Evolutionary conservation across 2,113 vertebrate genomes (phyloP).

Genomic region (Lamprotornis superbus): DNA sequence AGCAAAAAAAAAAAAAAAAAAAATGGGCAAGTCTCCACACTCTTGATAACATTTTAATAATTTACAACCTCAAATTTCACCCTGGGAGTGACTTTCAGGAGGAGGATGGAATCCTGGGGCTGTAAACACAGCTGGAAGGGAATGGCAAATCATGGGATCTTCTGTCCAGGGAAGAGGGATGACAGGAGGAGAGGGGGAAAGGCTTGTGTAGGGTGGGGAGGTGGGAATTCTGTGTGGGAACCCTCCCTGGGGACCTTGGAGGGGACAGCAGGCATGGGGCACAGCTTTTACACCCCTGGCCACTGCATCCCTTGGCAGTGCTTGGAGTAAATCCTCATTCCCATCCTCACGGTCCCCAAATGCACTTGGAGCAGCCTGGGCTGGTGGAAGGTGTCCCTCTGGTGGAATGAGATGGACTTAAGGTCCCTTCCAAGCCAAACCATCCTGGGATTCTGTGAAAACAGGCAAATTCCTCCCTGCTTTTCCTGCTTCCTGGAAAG

Average conservation of each 20-base stretch:
- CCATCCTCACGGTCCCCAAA: neutral
- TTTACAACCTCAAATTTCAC: slow-evolving; percentile 66
- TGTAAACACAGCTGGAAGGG: slow-evolving; percentile 49
- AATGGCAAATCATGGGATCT: neutral
- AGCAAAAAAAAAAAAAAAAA: slow-evolving; percentile 7
- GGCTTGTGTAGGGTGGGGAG: rapidly evolving
- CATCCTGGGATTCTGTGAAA: neutral
- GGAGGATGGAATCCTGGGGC: slow-evolving; percentile 26
- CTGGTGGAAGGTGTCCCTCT: neutral
- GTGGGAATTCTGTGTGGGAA: neutral
- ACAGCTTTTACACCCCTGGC: neutral
- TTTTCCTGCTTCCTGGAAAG: too few relatives aligned
- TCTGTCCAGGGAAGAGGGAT: neutral
- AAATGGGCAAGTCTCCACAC: slow-evolving; percentile 13
- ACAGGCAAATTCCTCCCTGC: neutral
- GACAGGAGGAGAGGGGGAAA: neutral
- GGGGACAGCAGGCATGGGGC: neutral
- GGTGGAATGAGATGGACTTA: neutral
- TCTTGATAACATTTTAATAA: slow-evolving; percentile 74
- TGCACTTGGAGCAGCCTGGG: neutral
- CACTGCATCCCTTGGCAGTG: neutral
- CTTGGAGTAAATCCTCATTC: neutral
- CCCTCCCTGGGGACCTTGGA: neutral
- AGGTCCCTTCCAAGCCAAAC: neutral
- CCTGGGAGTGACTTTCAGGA: slow-evolving; percentile 58